phyloP scores from a whole-genome alignment of 2,888 invertebrate genomes.

The Apomyelois bistriatella region DNA sequence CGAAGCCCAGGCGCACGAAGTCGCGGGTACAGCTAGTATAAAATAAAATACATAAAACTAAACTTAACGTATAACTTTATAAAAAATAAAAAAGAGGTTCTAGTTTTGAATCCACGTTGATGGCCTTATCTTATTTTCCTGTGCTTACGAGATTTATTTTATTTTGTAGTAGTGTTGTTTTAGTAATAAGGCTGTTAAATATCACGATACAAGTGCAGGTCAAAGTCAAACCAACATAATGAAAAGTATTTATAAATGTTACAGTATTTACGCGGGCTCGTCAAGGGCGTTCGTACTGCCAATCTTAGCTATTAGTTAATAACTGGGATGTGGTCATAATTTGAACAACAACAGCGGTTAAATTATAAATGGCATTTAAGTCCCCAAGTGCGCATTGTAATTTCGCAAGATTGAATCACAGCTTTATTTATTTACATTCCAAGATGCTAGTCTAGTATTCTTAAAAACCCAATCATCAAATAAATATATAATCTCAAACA shows the following conservation, averaged over 20 bases:
- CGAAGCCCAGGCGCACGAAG: no score
- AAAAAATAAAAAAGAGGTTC: no score
- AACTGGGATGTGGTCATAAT: background rate
- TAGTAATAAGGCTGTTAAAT: no score
- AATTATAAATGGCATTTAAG: background rate
- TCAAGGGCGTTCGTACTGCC: background rate
- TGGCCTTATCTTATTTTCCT: no score
- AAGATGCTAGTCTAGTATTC: background rate
- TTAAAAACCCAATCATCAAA: background rate
- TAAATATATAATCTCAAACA: background rate
- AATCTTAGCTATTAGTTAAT: constrained; percentile 13
- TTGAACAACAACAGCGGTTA: constrained; percentile 15
- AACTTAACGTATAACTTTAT: no score
- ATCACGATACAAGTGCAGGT: background rate
- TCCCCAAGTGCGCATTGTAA: no score
- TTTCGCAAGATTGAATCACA: no score
- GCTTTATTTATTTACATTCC: background rate
- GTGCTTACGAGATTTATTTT: no score
- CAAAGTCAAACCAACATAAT: background rate
- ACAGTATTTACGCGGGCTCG: background rate
- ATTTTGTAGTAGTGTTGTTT: no score
- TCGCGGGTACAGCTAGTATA: no score
- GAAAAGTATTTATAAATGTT: background rate
- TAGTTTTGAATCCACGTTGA: no score
- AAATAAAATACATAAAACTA: no score